These are phyloP conservation scores for Nomia melanderi DNA, from an alignment of 1,140 invertebrate genomes.

Conservation along the genomic window DNA sequence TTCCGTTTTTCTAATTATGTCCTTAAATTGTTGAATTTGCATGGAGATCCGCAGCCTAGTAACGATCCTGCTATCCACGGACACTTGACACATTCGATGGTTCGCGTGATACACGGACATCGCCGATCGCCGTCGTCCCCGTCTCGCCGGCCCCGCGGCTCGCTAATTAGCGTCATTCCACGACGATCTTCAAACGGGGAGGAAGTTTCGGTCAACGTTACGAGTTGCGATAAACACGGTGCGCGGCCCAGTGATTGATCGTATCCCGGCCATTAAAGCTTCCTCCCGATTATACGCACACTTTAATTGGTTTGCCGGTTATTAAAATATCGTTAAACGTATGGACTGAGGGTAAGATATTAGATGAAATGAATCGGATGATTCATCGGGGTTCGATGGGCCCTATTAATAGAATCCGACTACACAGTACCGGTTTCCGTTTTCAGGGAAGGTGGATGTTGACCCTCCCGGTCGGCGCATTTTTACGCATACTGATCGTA, in stretches of 20 bases:
- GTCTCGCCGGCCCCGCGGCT: background rate
- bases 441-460: no score
- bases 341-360: background rate
- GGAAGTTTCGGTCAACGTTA: slow-evolving; percentile 55
- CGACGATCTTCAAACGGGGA: slow-evolving; percentile 55
- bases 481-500: no score
- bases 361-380: no score
- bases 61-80: slow-evolving; percentile 17
- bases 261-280: slow-evolving; percentile 4
- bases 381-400: no score
- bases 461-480: no score
- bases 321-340: slow-evolving; percentile 1
- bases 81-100: slow-evolving; percentile 17
- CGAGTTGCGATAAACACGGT: slow-evolving; percentile 9
- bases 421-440: no score
- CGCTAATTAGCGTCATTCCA: slow-evolving; percentile 65
- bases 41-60: no score
- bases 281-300: background rate
- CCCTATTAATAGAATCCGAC: no score
- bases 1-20: no score
- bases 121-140: slow-evolving; percentile 12
- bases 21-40: no score
- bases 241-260: slow-evolving; percentile 20
- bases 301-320: background rate
- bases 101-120: slow-evolving; percentile 34